phyloP scores from a whole-genome alignment of 2,888 invertebrate species.

The Carcina quercana region DNA sequence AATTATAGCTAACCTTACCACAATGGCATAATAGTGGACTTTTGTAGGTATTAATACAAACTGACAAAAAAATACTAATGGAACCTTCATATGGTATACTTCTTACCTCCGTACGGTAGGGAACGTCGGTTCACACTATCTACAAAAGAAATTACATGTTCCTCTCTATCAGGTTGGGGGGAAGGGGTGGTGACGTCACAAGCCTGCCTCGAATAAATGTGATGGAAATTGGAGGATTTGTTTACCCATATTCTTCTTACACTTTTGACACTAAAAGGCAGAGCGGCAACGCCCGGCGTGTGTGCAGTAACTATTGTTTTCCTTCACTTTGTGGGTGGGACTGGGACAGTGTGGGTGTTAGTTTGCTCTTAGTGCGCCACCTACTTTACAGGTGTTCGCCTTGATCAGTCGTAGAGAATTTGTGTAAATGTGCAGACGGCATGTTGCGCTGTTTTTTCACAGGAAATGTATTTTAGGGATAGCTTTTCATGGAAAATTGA shows the following conservation, averaged over 20 bases:
- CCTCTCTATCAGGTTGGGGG: slow-evolving; percentile 38
- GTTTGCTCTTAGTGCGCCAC: neutral
- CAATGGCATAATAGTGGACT: neutral
- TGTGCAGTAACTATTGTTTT: slow-evolving; percentile 38
- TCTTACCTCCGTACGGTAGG: slow-evolving; percentile 34
- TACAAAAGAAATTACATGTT: slow-evolving; percentile 68
- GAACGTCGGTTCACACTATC: slow-evolving; percentile 62
- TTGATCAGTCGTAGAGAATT: neutral
- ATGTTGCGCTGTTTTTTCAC: too few species aligned
- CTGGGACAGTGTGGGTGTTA: slow-evolving; percentile 8
- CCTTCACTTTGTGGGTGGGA: slow-evolving; percentile 20
- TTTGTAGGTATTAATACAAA: neutral
- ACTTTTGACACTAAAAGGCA: slow-evolving; percentile 74
- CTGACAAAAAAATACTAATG: neutral
- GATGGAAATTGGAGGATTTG: slow-evolving; percentile 76
- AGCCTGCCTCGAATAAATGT: slow-evolving; percentile 66
- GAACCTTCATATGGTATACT: neutral
- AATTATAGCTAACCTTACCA: too few species aligned
- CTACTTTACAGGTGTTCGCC: too few species aligned
- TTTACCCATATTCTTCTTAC: slow-evolving; percentile 74
- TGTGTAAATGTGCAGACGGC: too few species aligned
- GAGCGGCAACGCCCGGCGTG: slow-evolving; percentile 33
- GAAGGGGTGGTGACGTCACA: slow-evolving; percentile 45
- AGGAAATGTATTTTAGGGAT: too few species aligned
- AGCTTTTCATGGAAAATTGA: too few species aligned